Percentiles rank a stretch among this genome's conserved stretches.
phyloP scores from a whole-genome alignment of 2,797 vertebrate species.

The Cephalopachus bancanus region DNA sequence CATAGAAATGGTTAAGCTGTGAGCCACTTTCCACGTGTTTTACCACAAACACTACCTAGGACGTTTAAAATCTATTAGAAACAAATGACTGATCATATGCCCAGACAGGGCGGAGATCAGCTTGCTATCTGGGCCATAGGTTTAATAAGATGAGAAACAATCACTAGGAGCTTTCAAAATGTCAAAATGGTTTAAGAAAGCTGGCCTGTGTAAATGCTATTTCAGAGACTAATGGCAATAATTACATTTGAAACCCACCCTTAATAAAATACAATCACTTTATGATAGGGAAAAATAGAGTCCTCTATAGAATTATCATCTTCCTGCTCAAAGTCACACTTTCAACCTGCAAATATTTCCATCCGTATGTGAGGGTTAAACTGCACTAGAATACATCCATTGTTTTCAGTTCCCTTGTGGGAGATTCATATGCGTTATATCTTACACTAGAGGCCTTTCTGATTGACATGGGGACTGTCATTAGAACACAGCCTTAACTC shows the following conservation, averaged over 20 bases:
- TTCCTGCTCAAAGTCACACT: conserved; percentile 11
- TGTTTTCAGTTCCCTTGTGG: background rate
- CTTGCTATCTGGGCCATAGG: background rate
- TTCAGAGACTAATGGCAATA: conserved; percentile 69
- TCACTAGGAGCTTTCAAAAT: conserved; percentile 62
- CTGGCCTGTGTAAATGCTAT: background rate
- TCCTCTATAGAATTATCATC: background rate
- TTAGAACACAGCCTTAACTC: conserved; percentile 55
- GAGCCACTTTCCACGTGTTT: background rate
- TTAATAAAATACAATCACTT: conserved; percentile 43
- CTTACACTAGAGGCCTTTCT: conserved; percentile 19
- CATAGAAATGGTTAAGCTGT: background rate
- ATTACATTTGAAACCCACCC: conserved; percentile 48
- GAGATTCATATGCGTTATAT: conserved; percentile 51
- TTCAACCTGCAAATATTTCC: conserved; percentile 31
- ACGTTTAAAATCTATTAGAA: conserved; percentile 47
- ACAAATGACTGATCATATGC: background rate
- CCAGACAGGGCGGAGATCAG: background rate
- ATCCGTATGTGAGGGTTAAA: conserved; percentile 43
- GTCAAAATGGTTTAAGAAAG: conserved; percentile 60
- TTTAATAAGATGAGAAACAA: conserved; percentile 53
- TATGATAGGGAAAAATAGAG: conserved; percentile 48
- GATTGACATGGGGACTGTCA: conserved; percentile 44
- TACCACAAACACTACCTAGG: background rate
- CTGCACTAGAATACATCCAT: background rate